These are phyloP conservation scores for Solenodon paradoxus DNA, from an alignment of 2,113 vertebrate genomes.

Conservation along the genomic window DNA sequence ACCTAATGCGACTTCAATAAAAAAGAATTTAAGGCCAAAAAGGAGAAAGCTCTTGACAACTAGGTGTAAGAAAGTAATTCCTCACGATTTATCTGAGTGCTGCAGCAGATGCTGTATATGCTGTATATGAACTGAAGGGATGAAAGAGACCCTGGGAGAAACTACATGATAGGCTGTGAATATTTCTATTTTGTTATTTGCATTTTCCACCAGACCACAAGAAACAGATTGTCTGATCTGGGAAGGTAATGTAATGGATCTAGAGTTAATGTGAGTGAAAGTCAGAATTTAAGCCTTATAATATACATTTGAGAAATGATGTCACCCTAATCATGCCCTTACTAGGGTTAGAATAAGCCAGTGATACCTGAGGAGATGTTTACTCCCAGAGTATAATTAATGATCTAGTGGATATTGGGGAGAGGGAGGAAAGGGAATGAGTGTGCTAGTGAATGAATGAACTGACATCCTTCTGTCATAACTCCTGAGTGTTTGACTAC, in stretches of 20 bases:
- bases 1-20: too few relatives aligned
- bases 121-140: accelerated
- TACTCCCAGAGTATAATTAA: neutral
- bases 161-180: neutral
- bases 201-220: neutral
- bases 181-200: neutral
- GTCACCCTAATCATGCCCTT: neutral
- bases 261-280: neutral
- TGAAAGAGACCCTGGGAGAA: neutral
- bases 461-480: neutral
- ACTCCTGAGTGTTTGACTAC: neutral
- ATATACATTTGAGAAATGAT: neutral
- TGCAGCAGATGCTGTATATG: neutral
- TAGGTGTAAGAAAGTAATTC: neutral
- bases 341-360: neutral
- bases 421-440: neutral
- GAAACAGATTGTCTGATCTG: neutral
- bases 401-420: neutral
- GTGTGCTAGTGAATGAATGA: neutral
- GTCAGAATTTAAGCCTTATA: neutral
- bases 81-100: neutral
- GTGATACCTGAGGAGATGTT: neutral
- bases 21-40: too few relatives aligned
- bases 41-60: too few relatives aligned
- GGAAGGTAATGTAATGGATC: neutral